Evolutionary conservation across 1,140 invertebrate species (phyloP).

Genomic region (Phenacoccus solenopsis): DNA sequence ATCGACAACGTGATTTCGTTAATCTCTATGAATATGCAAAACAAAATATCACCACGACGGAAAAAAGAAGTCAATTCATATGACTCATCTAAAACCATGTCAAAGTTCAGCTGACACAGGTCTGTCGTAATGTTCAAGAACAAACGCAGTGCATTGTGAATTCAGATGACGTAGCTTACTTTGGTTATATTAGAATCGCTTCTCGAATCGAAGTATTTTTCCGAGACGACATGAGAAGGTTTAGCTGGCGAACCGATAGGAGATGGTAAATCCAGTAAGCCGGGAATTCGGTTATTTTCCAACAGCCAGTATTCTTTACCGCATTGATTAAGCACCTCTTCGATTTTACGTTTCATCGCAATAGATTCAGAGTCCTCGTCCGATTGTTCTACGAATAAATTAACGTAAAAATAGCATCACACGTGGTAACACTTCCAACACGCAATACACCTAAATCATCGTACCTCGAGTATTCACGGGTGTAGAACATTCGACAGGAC

Average conservation of each 20-base stretch:
- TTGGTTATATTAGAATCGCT: neutral
- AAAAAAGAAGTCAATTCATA: neutral
- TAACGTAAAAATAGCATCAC: too few species aligned
- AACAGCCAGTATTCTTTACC: slow-evolving; percentile 47
- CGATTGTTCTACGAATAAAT: neutral
- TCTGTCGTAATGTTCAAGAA: too few species aligned
- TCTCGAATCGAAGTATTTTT: neutral
- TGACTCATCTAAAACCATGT: too few species aligned
- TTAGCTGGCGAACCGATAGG: neutral
- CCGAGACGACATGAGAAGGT: neutral
- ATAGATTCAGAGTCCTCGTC: slow-evolving; percentile 35
- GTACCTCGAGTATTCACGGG: neutral
- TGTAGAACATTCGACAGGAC: neutral
- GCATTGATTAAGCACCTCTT: slow-evolving; percentile 41
- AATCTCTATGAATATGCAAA: too few species aligned
- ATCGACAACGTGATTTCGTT: too few species aligned
- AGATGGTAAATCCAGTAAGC: slow-evolving; percentile 39
- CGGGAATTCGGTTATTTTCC: slow-evolving; percentile 38
- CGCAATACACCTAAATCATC: too few species aligned
- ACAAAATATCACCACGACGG: neutral
- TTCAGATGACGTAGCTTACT: too few species aligned
- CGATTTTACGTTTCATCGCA: slow-evolving; percentile 45
- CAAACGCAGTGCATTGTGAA: too few species aligned
- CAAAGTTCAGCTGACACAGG: too few species aligned
- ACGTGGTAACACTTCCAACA: neutral